Base-by-base conservation (phyloP, 1,140 invertebrate genomes). In the Zophobas atratus region DNA sequence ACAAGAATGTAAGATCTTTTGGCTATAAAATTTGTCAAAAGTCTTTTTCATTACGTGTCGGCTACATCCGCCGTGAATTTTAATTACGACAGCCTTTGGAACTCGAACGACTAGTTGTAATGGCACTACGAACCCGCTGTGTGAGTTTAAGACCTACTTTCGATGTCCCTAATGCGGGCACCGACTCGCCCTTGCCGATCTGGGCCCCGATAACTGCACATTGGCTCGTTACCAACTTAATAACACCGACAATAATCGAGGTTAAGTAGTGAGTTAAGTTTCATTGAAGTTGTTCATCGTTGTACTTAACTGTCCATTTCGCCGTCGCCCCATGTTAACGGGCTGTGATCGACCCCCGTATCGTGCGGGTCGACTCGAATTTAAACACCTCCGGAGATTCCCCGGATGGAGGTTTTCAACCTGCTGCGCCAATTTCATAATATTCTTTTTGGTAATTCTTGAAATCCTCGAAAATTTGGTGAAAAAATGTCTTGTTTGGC, bases 231-330 rank as follows among this genome's bases (percentile, higher is more conserved):
- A 20, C 8, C 20, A 36, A 67, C 38, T 67, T 67, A 67, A 67
- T 67, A 67, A 67, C 39, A 67, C 20, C 6, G 60, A 43, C 39
- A 67, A 67, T 67, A 67, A 43, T 43, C 20, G 60, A 43, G 60
- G 60, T 33, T 67, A 67, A 67, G 39, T 33, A 67, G 60, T 43
- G 39, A 41, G 60, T 41, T 20, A 67, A 41, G 60, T 67, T 67
- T 43, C 38, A 67, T 63, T 43, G 39, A 43, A 67, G 39, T 67
- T 67, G 60, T 35, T 3, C 2, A 3, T 35, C 4, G 55, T 20
- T 57, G 55, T 33, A 33, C n/a, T 67, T 20, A 67, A 67, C 39
- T 8, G 43, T 8, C 41, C 20, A 20, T 20, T 20, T 20, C 20
- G 38, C 8, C 20, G 6, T 43, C 39, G 39, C 39, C 20, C 1